A percentile compares a stretch with the other conserved stretches of the same genome.
Conservation (phyloP, 2,797 vertebrate species). For the Hydrolagus colliei region DNA sequence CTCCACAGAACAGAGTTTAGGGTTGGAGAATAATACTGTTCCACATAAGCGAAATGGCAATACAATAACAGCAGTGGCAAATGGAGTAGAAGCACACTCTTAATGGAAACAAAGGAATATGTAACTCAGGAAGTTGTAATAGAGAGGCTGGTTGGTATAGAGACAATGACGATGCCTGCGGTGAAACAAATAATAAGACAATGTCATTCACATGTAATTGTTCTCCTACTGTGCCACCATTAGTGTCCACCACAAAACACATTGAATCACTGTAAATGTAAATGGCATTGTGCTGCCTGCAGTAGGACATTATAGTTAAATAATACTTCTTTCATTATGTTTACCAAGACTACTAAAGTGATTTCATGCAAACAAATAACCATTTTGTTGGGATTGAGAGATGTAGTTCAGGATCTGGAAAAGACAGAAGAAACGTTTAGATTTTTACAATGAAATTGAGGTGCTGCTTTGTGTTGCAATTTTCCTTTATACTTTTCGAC, state of each 20-base stretch:
- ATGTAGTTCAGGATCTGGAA: background rate
- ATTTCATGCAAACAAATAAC: conserved; percentile 7
- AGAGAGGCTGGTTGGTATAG: background rate
- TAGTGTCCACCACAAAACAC: conserved; percentile 22
- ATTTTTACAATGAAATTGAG: conserved; percentile 1
- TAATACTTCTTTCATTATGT: background rate
- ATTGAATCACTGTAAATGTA: conserved; percentile 11
- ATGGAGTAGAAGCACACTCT: conserved; percentile 7
- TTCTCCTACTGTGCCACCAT: conserved; percentile 11
- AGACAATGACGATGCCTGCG: background rate
- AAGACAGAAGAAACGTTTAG: background rate
- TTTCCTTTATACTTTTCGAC: conserved; percentile 8
- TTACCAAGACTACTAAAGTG: background rate
- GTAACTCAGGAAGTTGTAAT: conserved; percentile 14
- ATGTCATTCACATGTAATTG: conserved; percentile 24
- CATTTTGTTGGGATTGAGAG: background rate
- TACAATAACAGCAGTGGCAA: background rate
- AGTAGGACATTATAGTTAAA: background rate
- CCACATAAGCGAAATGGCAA: conserved; percentile 7
- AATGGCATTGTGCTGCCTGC: conserved; percentile 14
- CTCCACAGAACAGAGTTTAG: no score
- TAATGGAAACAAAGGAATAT: background rate
- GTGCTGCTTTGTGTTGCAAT: conserved; percentile 8
- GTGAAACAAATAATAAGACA: conserved; percentile 25
- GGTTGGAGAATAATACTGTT: background rate